Evolutionary conservation across 2,113 vertebrate genomes (phyloP), one percentile per base, ranked within the genome.

Genomic region (Agelaius tricolor): DNA sequence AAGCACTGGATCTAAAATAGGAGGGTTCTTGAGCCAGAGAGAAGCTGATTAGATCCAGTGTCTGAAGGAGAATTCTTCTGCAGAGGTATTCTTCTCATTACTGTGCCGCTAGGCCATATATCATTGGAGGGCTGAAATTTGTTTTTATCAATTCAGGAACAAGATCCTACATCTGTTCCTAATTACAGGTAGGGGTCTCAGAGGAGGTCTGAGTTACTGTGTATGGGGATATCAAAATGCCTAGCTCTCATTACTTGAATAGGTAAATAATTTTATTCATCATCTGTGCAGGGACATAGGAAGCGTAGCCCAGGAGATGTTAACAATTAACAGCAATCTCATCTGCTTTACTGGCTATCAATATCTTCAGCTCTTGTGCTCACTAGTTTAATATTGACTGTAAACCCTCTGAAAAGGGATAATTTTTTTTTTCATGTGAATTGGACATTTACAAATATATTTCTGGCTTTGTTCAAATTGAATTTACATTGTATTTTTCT

Each of bases 191-290:
- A 54, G 44, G 61, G 80, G 20, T 94, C 96, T 97, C 96, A 84
- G 83, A 97, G 96, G 96, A 96, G 69, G 86, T 49, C 69, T 94
- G 92, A 95, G 73, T 92, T 96, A 93, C 76, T 1, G 37, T 84
- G 66, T 69, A 37, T 96, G 73, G 90, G 73, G 95, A 93, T 96
- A 94, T 96, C 93, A 96, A 96, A 97, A 96, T 94, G 92, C 90
- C 52, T 75, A 75, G 54, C 83, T 88, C 82, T 95, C 86, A 87
- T 96, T 96, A 93, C 76, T 90, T 89, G 90, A 95, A 94, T 94
- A 93, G 85, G 94, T 96, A 96, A 96, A 97, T 97, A 96, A 96
- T 96, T 96, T 89, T 96, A 97, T 96, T 95, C 95, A 86, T 96
- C 83, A 75, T 94, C 94, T 87, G 86, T 84, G 83, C 49, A 52